Evolutionary conservation across 2,888 invertebrate species (phyloP), one percentile per base, ranked within the genome.

Genomic region (Tenthredo livida): DNA sequence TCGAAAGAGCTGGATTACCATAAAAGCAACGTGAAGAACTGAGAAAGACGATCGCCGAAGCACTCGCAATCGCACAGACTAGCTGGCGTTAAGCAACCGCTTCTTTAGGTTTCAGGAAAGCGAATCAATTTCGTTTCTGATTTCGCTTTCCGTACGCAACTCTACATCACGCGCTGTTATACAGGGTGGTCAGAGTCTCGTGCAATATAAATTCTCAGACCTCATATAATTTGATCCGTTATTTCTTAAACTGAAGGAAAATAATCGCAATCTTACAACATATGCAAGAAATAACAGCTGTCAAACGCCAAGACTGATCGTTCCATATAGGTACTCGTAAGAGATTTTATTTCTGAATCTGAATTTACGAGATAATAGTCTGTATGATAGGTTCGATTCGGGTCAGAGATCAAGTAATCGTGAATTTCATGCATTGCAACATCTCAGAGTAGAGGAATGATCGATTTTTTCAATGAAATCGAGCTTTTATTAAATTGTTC

Each of bases 91-190:
- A 47, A 70, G 83, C 83, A 83, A 83, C 67, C 67, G 67, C 83
- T 83, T 83, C 65, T 70, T 70, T 83, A 67, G 65, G 67, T 83
- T 83, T 83, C 67, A 83, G 83, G 83, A 83, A 83, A 83, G 83
- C 83, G 83, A 83, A 83, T 83, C 83, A 83, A 83, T 83, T 83
- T 83, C 83, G 50, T 61, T 83, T 67, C 43, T 29, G 83, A 70
- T 83, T 83, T 83, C 83, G 83, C 83, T 83, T 83, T 83, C 70
- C 67, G 70, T 83, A 70, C 83, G 83, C 83, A 65, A 70, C 29
- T 47, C 47, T 40, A 12, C 40, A 83, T 67, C 80, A 65, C 21
- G 58, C n/a, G 50, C 77, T 4, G 1, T 17, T 73, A 47, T 43
- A 43, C 73, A 17, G 67, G 6, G 67, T 33, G 67, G 67, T 67